A percentile compares a stretch with the other conserved stretches of the same genome.
Conservation (phyloP, 2,797 vertebrate genomes). For the Spea hammondii region DNA sequence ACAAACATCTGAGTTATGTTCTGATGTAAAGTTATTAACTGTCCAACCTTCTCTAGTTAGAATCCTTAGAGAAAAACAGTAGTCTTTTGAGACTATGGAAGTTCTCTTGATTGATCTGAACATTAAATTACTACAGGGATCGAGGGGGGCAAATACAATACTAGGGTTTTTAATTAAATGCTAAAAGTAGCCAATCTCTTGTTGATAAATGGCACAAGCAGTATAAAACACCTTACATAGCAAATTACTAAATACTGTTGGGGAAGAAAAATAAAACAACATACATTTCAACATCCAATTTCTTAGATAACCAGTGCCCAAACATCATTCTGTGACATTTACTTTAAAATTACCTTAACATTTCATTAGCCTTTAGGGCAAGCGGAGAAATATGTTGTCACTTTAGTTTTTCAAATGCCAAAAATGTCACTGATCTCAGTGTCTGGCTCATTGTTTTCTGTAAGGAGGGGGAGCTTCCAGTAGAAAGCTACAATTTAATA, state of each 20-base stretch:
- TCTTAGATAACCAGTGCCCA: conserved; percentile 37
- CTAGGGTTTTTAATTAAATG: conserved; percentile 55
- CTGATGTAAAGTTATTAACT: too few species aligned
- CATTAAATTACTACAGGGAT: conserved; percentile 43
- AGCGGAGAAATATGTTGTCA: conserved; percentile 26
- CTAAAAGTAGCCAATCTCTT: conserved; percentile 52
- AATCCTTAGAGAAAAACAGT: conserved; percentile 48
- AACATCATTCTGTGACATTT: conserved; percentile 40
- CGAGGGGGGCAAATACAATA: conserved; percentile 32
- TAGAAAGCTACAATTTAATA: not conserved
- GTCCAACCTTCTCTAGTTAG: not conserved
- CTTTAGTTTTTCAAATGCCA: conserved; percentile 29
- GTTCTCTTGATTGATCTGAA: conserved; percentile 38
- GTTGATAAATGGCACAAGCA: conserved; percentile 38
- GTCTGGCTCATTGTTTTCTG: not conserved
- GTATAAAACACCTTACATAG: not conserved
- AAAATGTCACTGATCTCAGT: conserved; percentile 16
- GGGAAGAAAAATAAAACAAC: not conserved
- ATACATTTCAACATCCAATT: not conserved
- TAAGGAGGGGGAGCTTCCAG: not conserved
- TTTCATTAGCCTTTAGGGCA: conserved; percentile 53
- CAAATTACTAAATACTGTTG: too few species aligned
- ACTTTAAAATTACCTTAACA: conserved; percentile 25
- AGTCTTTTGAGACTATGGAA: conserved; percentile 44
- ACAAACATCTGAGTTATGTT: too few species aligned